These are phyloP conservation scores for Magallana angulata DNA, from an alignment of 1,140 invertebrate species.

Conservation along the genomic window DNA sequence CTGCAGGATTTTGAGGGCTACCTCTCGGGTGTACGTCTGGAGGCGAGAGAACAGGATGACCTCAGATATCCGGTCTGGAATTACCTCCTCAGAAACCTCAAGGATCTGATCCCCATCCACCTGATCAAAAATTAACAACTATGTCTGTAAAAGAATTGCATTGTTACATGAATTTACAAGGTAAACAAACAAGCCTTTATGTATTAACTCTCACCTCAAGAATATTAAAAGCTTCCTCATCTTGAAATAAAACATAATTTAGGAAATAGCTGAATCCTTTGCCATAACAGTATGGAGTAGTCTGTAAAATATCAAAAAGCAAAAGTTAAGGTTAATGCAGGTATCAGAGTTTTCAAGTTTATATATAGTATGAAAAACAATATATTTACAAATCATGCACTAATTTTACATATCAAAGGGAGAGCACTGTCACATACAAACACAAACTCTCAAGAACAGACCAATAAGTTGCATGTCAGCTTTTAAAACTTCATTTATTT, in stretches of 20 bases:
- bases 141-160: neutral
- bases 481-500: no score
- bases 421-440: no score
- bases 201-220: slow-evolving; percentile 50
- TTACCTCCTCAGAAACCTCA: slow-evolving; percentile 30
- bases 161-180: neutral
- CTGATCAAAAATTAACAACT: neutral
- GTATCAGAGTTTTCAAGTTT: no score
- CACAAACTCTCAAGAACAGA: no score
- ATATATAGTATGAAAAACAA: no score
- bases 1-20: slow-evolving; percentile 22
- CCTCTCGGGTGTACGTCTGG: slow-evolving; percentile 29
- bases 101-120: slow-evolving; percentile 36
- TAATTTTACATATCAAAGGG: no score
- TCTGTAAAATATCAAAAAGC: slow-evolving; percentile 40
- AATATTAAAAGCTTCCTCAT: slow-evolving; percentile 51
- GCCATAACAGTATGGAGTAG: slow-evolving; percentile 57
- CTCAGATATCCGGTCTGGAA: slow-evolving; percentile 40
- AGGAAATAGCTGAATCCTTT: slow-evolving; percentile 59
- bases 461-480: no score
- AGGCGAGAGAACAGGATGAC: slow-evolving; percentile 45
- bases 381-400: no score
- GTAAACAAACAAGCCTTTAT: neutral
- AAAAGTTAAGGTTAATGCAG: no score
- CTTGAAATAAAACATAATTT: slow-evolving; percentile 56